Evolutionary conservation across 2,888 invertebrate genomes (phyloP), one percentile per base, ranked within the genome.

Genomic region (Erynnis tages): DNA sequence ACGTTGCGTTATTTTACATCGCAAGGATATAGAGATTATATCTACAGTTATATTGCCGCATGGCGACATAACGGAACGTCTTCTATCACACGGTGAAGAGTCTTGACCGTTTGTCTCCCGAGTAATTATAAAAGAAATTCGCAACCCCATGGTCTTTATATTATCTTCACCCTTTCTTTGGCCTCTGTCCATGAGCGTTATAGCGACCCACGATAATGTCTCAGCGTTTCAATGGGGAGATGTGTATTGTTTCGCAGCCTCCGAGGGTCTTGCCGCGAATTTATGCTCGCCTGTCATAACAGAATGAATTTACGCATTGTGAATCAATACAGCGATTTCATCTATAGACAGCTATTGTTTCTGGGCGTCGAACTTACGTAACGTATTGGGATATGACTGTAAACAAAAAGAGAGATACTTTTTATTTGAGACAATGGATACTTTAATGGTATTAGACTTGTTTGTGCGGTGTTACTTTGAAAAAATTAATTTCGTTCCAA

Each of bases 231-330:
- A 75, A 73, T 78, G 67, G 79, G 79, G 82, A 79, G 79, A 76
- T 63, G 70, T 64, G 70, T 73, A 82, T 88, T 87, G 87, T 87
- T 77, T 80, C 71, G 76, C 88, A 88, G 89, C 85, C 82, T 88
- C 89, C 80, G 65, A 82, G 83, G 82, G 81, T 81, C 81, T 81
- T 75, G 79, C 76, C 62, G 80, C 69, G 79, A 87, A 86, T 87
- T 87, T 87, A 86, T 84, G 82, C 84, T 78, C 75, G 80, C 83
- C 83, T 88, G 89, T 89, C 89, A 88, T 83, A 89, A 89, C 85
- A 89, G 70, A 83, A 87, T 83, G 79, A 82, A 81, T 84, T 87
- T 80, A 88, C 85, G 87, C 87, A 80, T 87, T 85, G 86, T 88
- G 86, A 83, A 82, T 84, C 85, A 81, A 87, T 87, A 87, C 72